Evolutionary conservation across 2,888 invertebrate genomes (phyloP).

Genomic region (Ornithoptera alexandrae): DNA sequence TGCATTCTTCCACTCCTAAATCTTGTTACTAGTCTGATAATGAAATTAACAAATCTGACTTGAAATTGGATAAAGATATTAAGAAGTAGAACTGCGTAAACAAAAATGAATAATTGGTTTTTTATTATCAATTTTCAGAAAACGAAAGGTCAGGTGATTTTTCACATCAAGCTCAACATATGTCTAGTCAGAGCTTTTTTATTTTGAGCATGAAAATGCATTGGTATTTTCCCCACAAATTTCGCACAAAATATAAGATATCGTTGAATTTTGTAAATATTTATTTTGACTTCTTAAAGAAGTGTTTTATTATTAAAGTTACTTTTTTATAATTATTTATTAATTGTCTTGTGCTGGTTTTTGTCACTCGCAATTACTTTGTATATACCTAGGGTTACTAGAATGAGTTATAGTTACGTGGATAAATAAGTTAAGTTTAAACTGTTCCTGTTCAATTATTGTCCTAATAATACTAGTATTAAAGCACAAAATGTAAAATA

Average conservation of each 20-base stretch:
- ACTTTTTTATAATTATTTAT: constrained; percentile 10
- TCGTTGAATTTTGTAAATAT: constrained; percentile 9
- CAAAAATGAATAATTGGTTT: too few species aligned
- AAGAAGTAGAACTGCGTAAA: too few species aligned
- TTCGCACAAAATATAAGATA: constrained; percentile 1
- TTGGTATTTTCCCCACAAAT: constrained; percentile 11
- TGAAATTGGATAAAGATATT: too few species aligned
- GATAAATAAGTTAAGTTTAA: constrained; percentile 23
- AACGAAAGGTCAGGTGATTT: neutral
- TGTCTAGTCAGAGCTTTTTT: constrained; percentile 52
- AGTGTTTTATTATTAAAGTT: constrained; percentile 2
- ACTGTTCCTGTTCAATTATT: constrained; percentile 25
- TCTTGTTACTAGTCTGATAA: too few species aligned
- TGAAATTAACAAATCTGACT: too few species aligned
- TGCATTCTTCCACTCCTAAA: too few species aligned
- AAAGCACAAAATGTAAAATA: constrained; percentile 22
- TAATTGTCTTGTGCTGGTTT: constrained; percentile 10
- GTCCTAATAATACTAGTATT: constrained; percentile 18
- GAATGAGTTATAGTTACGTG: constrained; percentile 14
- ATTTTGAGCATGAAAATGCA: constrained; percentile 42
- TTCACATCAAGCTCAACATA: constrained; percentile 39
- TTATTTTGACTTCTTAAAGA: constrained; percentile 12
- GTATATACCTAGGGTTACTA: constrained; percentile 15
- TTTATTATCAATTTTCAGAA: too few species aligned
- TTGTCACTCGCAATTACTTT: constrained; percentile 15